Base-by-base conservation (phyloP, 2,113 vertebrate species). In the Crocuta crocuta region DNA sequence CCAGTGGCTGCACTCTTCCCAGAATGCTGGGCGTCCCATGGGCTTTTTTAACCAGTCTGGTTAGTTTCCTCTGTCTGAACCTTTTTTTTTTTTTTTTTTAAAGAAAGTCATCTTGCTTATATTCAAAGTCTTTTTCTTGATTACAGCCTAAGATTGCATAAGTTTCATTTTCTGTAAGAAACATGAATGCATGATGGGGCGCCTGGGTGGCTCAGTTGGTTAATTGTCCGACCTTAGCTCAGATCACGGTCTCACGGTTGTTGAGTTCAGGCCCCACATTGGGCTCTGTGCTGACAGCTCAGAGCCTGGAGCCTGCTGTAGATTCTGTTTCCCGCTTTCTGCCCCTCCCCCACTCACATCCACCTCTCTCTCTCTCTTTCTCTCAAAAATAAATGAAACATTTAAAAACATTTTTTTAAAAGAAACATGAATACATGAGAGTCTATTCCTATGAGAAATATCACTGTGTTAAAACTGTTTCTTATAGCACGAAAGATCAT, bases 401-500 rank as follows among this genome's bases (percentile, higher is more conserved):
- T 13, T 58, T 19, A 21, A 58, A 58, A 58, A 58, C 17, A 39
- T 39, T 39, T 39, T 39, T 39, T 17, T 17, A 19, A 55, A 35
- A 66, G 66, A 97, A 91, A 87, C 48, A 28, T 65, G 63, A 89
- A 45, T 48, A 45, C 35, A 6, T 89, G n/a, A 45, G 66, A 83
- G n/a, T 68, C 58, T 48, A 68, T 89, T 94, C 63, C 39, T 48
- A 26, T 87, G 71, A 97, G 90, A 73, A 97, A 86, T 39, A 58
- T 63, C 70, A 90, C 23, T 55, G 33, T 90, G 50, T 91, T 93
- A 61, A 93, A 84, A 93, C 86, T 96, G 10, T 63, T 98, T 93
- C 96, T 98, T 97, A 39, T 2, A 95, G 98, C 97, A 65, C 98
- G 98, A 65, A 99, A 98, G 86, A 87, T 55, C 93, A 89, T 89